Conservation (phyloP, 2,113 vertebrate species). For the Sander lucioperca region DNA sequence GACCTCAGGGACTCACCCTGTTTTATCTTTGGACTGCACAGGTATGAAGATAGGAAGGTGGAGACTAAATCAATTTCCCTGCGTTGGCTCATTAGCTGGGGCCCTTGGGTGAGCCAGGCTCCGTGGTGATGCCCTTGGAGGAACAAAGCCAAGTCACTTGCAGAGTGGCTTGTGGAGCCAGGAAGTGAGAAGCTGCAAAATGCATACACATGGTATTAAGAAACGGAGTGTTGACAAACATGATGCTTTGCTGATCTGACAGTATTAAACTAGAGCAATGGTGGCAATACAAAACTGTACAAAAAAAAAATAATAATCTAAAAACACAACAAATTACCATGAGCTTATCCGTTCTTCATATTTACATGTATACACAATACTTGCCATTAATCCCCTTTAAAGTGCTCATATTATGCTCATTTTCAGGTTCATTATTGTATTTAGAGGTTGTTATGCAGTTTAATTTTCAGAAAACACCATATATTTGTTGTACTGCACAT, state of each 20-base stretch:
- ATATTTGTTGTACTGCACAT: no score
- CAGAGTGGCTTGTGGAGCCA: background rate
- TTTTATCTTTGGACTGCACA: constrained; percentile 69
- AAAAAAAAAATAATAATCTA: background rate
- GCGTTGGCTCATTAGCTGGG: constrained; percentile 68
- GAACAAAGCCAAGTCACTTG: constrained; percentile 31
- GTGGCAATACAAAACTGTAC: no score
- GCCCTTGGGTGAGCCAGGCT: constrained; percentile 51
- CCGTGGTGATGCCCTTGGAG: constrained; percentile 61
- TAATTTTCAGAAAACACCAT: no score
- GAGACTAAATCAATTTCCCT: constrained; percentile 74
- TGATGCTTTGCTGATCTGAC: background rate
- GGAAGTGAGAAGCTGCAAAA: constrained; percentile 16
- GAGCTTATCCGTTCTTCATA: background rate
- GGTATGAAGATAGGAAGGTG: constrained; percentile 50
- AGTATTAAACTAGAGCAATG: background rate
- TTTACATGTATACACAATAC: background rate
- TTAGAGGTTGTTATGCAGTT: no score
- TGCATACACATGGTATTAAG: background rate
- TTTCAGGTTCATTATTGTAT: no score
- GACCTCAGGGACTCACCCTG: constrained; percentile 51
- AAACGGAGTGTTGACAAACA: background rate
- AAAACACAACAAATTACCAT: background rate
- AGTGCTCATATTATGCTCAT: background rate
- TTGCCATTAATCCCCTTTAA: background rate